A percentile compares a stretch with the other conserved stretches of the same genome.
phyloP scores from a whole-genome alignment of 2,888 invertebrate species.

The Torymus aiolomorphi region DNA sequence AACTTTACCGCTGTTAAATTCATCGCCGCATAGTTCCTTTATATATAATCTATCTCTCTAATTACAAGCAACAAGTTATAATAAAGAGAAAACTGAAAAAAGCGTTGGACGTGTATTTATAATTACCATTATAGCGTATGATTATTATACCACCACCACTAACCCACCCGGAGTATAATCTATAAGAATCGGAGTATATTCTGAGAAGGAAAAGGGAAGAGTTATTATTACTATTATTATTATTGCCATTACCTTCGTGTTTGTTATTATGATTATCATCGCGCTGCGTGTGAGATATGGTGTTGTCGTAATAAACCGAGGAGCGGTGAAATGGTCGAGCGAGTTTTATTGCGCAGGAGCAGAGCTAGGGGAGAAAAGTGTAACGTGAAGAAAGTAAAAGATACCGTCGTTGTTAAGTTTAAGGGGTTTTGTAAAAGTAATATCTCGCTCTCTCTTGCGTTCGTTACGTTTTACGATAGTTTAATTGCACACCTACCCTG shows the following conservation, averaged over 20 bases:
- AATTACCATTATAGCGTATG: conserved; percentile 53
- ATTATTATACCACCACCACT: no score
- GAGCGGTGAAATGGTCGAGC: no score
- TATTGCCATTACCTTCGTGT: no score
- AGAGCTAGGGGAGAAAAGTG: conserved; percentile 18
- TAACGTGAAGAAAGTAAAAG: conserved; percentile 40
- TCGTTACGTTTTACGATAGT: no score
- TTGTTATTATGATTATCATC: no score
- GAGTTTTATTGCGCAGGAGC: conserved; percentile 43
- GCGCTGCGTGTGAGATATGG: no score
- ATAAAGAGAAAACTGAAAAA: conserved; percentile 51
- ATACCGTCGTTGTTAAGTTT: conserved; percentile 39
- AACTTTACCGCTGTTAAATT: conserved; percentile 58
- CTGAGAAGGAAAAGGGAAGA: no score
- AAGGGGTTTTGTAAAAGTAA: conserved; percentile 32
- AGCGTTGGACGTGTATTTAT: conserved; percentile 60
- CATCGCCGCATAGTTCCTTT: conserved; percentile 65
- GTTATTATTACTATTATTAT: no score
- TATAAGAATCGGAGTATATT: no score
- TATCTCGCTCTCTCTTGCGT: conserved; percentile 4
- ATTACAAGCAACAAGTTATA: conserved; percentile 46
- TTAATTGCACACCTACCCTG: no score
- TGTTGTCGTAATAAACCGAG: no score
- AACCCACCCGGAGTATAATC: no score
- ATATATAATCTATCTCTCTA: conserved; percentile 55